Percentiles rank a stretch among this genome's conserved stretches.
Conservation (phyloP, 2,113 vertebrate genomes). For the Burhinus bistriatus region DNA sequence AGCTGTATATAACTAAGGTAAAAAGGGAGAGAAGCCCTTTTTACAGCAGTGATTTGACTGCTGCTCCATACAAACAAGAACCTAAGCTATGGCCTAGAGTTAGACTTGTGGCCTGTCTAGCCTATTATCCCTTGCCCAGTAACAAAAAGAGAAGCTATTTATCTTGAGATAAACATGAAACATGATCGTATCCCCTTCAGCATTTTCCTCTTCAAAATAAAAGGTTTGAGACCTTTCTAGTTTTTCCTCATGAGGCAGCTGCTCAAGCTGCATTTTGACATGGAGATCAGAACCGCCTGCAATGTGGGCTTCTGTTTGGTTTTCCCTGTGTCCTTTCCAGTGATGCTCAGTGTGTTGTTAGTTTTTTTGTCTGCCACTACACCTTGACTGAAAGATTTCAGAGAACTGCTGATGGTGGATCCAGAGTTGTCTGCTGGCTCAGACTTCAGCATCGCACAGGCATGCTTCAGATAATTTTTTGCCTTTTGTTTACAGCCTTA, state of each 20-base stretch:
- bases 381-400: not conserved
- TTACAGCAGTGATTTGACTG: not conserved
- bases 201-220: not conserved
- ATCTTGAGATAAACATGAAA: not conserved
- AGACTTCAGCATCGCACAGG: not conserved
- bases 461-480: not conserved
- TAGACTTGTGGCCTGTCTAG: not conserved
- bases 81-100: not conserved
- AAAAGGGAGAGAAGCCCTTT: not conserved
- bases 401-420: not conserved
- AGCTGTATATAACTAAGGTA: not conserved
- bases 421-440: not conserved
- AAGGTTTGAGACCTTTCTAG: not conserved
- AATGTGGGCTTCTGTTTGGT: not conserved
- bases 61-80: not conserved
- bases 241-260: not conserved
- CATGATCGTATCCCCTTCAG: not conserved
- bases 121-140: not conserved
- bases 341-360: not conserved
- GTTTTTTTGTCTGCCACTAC: not conserved
- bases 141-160: not conserved
- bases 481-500: not conserved
- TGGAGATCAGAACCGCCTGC: not conserved
- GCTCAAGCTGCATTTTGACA: not conserved
- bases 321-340: not conserved